phyloP scores from a whole-genome alignment of 2,113 vertebrate species.

The Nyctibius bracteatus region DNA sequence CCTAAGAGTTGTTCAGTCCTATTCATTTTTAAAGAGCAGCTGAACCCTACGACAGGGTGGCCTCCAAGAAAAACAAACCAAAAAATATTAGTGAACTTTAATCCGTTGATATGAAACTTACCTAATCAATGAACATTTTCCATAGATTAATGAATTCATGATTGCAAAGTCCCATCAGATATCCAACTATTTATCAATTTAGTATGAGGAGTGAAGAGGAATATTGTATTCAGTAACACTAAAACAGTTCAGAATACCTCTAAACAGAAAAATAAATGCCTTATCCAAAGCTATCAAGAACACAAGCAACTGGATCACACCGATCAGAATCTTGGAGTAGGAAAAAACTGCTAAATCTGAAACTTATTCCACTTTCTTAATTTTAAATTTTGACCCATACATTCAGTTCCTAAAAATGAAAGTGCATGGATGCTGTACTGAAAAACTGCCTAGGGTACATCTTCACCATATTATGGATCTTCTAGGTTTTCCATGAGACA shows the following conservation, averaged over 20 bases:
- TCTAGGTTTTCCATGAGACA: neutral
- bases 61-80: neutral
- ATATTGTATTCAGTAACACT: neutral
- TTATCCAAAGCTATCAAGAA: neutral
- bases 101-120: neutral
- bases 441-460: neutral
- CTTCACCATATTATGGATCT: neutral
- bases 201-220: neutral
- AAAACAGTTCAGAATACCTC: neutral
- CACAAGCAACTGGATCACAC: neutral
- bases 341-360: neutral
- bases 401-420: neutral
- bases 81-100: neutral
- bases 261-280: neutral
- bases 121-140: neutral
- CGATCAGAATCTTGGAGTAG: neutral
- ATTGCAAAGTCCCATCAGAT: neutral
- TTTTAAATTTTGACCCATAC: neutral
- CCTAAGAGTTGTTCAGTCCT: neutral
- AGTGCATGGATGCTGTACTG: neutral
- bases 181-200: neutral
- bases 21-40: neutral
- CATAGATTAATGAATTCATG: rapidly evolving
- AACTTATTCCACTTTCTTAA: neutral
- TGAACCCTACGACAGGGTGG: neutral